Base-by-base conservation (phyloP, 2,888 invertebrate genomes). In the Lepidocyrtinus sp. region DNA sequence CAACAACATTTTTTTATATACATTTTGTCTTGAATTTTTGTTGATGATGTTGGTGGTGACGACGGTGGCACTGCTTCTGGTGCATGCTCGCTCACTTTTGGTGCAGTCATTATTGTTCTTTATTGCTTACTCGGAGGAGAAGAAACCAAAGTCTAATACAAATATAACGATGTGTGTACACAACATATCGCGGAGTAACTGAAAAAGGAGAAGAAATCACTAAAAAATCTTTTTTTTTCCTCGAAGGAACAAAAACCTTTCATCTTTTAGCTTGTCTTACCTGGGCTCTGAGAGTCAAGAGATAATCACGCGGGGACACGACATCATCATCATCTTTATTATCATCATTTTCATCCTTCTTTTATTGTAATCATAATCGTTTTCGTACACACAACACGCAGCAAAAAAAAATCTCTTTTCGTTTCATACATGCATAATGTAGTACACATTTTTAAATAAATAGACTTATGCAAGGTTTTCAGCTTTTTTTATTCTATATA, bases 231-330 rank as follows among this genome's bases (percentile, higher is more conserved):
- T 26, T 65, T 46, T n/a, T 75, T 76, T 78, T 50, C 59, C 22
- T 72, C 21, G 3, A 26, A 62, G 46, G 55, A 69, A 46, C 22
- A 68, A 75, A 75, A 75, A 68, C 22, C 63, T 17, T 69, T 69
- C 55, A 45, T 64, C 26, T 22, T 36, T n/a, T n/a, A n/a, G 24
- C 24, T 25, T 70, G n/a, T 27, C 25, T 67, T 67, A 74, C 74
- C 74, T 74, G 74, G 27, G 67, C 63, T n/a, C n/a, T 21, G 25
- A 61, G 72, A 78, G 72, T 67, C 61, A 73, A 65, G 74, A 78
- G 70, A 79, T 79, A 79, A 79, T 79, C 79, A 79, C 73, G 70
- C 68, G 74, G 70, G 74, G 79, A 78, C 79, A 79, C 79, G 79
- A 79, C 73, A 79, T 74, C 79, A 79, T 78, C 68, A 78, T 79